Conservation (phyloP, 2,113 vertebrate genomes). For the Ginglymostoma cirratum region DNA sequence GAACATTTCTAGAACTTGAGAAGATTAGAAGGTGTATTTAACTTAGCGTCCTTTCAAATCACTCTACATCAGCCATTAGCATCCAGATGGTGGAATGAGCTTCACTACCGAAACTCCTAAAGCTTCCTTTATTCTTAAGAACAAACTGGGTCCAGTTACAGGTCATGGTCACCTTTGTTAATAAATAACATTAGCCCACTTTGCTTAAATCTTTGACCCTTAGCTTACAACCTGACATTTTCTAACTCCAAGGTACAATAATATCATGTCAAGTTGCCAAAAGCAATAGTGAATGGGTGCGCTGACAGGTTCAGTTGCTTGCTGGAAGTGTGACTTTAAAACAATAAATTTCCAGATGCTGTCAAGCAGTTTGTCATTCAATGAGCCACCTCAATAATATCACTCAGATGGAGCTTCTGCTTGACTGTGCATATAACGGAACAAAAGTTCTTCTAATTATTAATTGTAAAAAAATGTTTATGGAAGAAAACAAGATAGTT, state of each 20-base stretch:
- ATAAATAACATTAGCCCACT: constrained; percentile 26
- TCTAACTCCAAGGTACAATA: constrained; percentile 6
- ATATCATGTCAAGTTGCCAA: constrained; percentile 35
- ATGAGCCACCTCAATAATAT: neutral
- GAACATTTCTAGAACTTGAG: constrained; percentile 49
- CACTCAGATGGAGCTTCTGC: neutral
- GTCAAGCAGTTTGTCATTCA: constrained; percentile 1
- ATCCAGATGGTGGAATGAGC: constrained; percentile 44
- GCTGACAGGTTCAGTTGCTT: constrained; percentile 23
- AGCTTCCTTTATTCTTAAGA: neutral
- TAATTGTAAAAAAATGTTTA: neutral
- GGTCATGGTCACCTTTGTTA: neutral
- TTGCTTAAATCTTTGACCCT: constrained; percentile 37
- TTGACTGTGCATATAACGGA: neutral
- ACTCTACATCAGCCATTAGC: constrained; percentile 44
- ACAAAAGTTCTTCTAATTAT: neutral
- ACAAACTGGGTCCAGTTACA: constrained; percentile 37
- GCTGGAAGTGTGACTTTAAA: constrained; percentile 23
- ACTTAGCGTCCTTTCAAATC: constrained; percentile 42
- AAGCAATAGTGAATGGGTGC: neutral
- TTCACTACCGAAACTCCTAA: neutral
- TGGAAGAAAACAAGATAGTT: neutral
- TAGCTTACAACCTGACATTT: constrained; percentile 33
- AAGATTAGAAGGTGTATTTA: constrained; percentile 42
- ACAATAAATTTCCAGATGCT: neutral